Conservation (phyloP, 2,113 vertebrate species). For the Daboia siamensis region DNA sequence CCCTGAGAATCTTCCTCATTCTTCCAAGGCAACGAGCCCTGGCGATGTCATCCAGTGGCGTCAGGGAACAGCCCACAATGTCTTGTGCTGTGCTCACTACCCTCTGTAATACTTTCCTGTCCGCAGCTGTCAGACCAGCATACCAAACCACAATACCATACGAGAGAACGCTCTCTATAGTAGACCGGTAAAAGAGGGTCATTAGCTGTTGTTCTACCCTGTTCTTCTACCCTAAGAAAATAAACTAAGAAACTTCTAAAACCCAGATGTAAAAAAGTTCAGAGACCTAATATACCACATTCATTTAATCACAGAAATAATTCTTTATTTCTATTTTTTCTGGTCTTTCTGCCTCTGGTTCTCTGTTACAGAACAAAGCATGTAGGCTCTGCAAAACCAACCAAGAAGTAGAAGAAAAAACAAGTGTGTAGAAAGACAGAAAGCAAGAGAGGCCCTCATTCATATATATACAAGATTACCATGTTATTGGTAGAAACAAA, state of each 20-base stretch:
- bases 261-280: not conserved
- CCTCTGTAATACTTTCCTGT: no score
- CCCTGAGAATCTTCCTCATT: no score
- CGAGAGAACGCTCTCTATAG: no score
- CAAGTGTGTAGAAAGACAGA: not conserved
- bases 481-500: slow-evolving; percentile 35
- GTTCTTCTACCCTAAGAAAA: no score
- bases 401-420: not conserved
- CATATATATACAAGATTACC: slow-evolving; percentile 24
- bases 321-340: not conserved
- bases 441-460: not conserved
- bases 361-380: slow-evolving; percentile 10
- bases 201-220: no score
- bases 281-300: not conserved
- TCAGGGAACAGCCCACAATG: no score
- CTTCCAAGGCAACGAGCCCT: no score
- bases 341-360: not conserved
- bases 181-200: no score
- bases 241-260: not conserved
- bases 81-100: no score
- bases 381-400: not conserved
- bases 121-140: no score
- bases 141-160: no score
- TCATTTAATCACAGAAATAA: not conserved
- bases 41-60: no score